Conservation (phyloP, 1,140 invertebrate genomes). For the Atta texana region DNA sequence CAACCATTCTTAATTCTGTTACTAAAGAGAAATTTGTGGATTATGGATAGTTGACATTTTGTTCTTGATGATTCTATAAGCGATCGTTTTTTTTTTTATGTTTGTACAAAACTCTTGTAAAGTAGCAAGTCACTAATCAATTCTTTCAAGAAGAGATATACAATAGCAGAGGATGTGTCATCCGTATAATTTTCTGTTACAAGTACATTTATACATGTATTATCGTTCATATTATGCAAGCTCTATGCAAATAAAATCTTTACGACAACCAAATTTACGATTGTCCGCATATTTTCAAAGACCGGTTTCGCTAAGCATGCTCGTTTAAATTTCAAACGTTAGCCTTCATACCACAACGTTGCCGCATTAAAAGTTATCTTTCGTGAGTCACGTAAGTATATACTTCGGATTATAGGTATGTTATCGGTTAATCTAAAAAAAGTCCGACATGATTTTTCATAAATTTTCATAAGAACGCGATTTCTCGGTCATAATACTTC, state of each 20-base stretch:
- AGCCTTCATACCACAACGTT: not conserved
- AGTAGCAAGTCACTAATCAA: not conserved
- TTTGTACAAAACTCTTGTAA: not conserved
- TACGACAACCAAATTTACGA: constrained; percentile 22
- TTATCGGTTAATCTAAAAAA: constrained; percentile 14
- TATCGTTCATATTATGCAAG: constrained; percentile 25
- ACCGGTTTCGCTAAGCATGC: constrained; percentile 31
- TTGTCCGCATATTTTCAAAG: constrained; percentile 23
- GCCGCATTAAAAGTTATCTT: constrained; percentile 48
- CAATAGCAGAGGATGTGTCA: not conserved
- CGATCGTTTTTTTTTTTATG: not conserved
- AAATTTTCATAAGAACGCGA: constrained; percentile 44
- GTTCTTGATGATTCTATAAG: not conserved
- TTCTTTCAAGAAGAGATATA: not conserved
- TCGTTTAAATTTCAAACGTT: constrained; percentile 48
- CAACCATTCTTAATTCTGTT: not conserved
- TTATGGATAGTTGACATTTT: not conserved
- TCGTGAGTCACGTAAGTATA: constrained; percentile 32
- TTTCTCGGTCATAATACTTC: not conserved
- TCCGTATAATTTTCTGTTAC: not conserved
- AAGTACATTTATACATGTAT: not conserved
- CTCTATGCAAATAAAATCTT: constrained; percentile 34
- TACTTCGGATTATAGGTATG: constrained; percentile 6
- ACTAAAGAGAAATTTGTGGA: not conserved
- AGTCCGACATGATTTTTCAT: constrained; percentile 28